Evolutionary conservation across 2,888 invertebrate genomes (phyloP), one percentile per base, ranked within the genome.

Genomic region (Omphaloscelis lunosa): DNA sequence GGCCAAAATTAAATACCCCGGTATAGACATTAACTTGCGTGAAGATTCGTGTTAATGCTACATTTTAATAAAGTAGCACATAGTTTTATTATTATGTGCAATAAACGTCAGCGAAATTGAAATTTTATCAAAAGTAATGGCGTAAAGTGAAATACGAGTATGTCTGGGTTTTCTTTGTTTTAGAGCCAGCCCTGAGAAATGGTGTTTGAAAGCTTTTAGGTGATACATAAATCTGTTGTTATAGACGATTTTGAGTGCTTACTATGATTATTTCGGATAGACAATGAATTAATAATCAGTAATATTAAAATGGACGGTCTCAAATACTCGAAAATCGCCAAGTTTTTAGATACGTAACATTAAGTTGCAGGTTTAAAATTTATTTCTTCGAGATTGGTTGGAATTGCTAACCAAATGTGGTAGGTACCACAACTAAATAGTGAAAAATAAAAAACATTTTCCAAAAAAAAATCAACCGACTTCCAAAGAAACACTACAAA

Each of bases 61-160:
- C 51, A 79, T 83, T 83, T 80, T 85, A 85, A 85, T 85, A 85
- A 85, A 77, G 80, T 62, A 72, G 62, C 62, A 48, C 72, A 82
- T 82, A 83, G 84, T 83, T 85, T 80, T 83, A 85, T 83, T 85
- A 85, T 77, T 62, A 75, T 66, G 74, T 65, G 79, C 72, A 72
- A 84, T 84, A 85, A 84, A 82, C 45, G 82, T 85, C 84, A 73
- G 79, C 65, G 51, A 82, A 71, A 85, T 84, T 84, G 84, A 79
- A 82, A 85, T 83, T 72, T 83, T 83, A 82, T 83, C 65, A 82
- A 78, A 83, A 85, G 62, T 85, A 74, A 85, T 82, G 78, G 80
- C 39, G 58, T 29, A 2, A 34, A 11, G 39, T 83, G 23, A 72
- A 63, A 76, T 69, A 79, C 53, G 73, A 39, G 41, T 80, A 61